Evolutionary conservation across 2,797 vertebrate species (phyloP).

Genomic region (Amblyraja radiata): DNA sequence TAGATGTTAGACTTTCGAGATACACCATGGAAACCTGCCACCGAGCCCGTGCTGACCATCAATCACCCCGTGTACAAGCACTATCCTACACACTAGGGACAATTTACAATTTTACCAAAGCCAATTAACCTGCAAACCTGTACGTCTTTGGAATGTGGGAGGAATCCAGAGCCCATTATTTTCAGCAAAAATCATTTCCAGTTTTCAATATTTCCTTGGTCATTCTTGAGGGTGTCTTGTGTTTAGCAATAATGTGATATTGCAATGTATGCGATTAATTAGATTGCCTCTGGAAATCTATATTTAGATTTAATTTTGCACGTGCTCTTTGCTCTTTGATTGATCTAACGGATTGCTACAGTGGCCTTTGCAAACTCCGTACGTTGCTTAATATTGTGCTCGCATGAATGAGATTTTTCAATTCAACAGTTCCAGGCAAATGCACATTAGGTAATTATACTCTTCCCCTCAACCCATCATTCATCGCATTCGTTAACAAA

Average conservation of each 20-base stretch:
- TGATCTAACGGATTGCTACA: neutral
- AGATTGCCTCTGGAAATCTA: neutral
- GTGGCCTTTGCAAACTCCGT: neutral
- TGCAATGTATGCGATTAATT: too few species aligned
- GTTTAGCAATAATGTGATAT: too few species aligned
- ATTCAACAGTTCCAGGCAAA: neutral
- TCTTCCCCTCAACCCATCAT: neutral
- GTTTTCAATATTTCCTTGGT: neutral
- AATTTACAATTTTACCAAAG: too few species aligned
- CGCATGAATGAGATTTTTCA: neutral
- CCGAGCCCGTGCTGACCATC: too few species aligned
- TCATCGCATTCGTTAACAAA: neutral
- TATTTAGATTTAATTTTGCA: neutral
- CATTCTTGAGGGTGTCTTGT: too few species aligned
- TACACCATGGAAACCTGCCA: too few species aligned
- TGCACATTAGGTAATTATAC: neutral
- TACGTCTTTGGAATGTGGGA: too few species aligned
- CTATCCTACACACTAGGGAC: too few species aligned
- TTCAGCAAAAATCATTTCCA: neutral
- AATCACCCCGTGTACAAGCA: too few species aligned
- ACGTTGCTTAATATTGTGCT: neutral
- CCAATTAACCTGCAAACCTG: too few species aligned
- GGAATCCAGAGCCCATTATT: neutral
- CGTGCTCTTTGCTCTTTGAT: neutral
- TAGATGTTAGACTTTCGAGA: too few species aligned